phyloP scores from a whole-genome alignment of 2,888 invertebrate genomes.

The Cremastinae sp. region DNA sequence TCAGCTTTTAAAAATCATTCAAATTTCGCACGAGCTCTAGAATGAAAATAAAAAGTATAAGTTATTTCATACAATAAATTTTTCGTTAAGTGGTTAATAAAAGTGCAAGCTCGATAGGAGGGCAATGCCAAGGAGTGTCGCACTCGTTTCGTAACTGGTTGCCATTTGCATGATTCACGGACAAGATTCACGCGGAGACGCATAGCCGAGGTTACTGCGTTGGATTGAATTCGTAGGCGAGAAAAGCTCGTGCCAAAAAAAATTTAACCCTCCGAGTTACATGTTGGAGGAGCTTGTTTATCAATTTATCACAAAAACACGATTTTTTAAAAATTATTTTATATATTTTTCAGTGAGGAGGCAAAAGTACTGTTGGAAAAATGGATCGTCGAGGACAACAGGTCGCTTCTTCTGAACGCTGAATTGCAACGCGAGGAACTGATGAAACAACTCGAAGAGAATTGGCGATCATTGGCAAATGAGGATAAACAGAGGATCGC shows the following conservation, averaged over 20 bases:
- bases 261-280: background rate
- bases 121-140: constrained; percentile 72
- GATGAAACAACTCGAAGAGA: constrained; percentile 72
- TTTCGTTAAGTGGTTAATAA: background rate
- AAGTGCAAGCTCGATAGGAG: constrained; percentile 12
- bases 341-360: constrained; percentile 70
- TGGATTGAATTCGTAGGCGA: constrained; percentile 27
- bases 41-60: too few relatives aligned
- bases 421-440: constrained; percentile 67
- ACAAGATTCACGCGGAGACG: constrained; percentile 47
- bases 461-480: constrained; percentile 73
- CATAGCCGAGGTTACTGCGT: constrained; percentile 14
- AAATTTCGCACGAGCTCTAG: too few relatives aligned
- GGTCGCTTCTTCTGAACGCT: constrained; percentile 65
- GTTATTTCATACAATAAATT: background rate
- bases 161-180: constrained; percentile 51
- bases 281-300: background rate
- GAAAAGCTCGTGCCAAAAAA: constrained; percentile 40
- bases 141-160: constrained; percentile 57
- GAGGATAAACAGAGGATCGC: constrained; percentile 72
- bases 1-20: background rate
- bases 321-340: background rate
- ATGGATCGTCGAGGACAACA: constrained; percentile 74
- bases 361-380: constrained; percentile 74
- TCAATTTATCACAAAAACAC: constrained; percentile 16